These are phyloP conservation scores for Luidia sarsii DNA, from an alignment of 53 echinoderm and acorn worm genomes.

Conservation along the genomic window DNA sequence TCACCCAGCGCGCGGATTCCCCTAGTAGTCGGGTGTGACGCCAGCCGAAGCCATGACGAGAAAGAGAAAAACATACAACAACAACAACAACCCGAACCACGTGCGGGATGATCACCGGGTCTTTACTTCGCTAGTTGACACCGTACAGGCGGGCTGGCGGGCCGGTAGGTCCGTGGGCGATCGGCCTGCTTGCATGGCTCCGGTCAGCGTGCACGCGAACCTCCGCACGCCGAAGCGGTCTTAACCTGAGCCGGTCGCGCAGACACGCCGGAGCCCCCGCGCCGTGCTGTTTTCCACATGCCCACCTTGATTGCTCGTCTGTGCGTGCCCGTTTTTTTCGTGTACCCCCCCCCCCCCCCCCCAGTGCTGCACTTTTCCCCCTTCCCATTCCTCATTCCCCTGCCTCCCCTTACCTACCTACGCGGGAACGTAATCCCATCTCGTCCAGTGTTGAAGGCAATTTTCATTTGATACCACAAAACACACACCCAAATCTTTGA, in stretches of 20 bases:
- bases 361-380: slow-evolving; percentile 17
- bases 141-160: neutral
- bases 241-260: slow-evolving; percentile 1
- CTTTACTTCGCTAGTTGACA: slow-evolving; percentile 24
- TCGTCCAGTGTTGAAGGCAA: too few relatives aligned
- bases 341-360: neutral
- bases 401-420: neutral
- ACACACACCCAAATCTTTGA: too few relatives aligned
- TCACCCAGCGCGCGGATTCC: too few relatives aligned
- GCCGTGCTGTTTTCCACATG: neutral
- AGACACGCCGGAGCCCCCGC: slow-evolving; percentile 17
- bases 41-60: too few relatives aligned
- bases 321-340: slow-evolving; percentile 8
- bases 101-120: too few relatives aligned
- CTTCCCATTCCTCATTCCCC: neutral
- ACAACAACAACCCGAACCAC: too few relatives aligned
- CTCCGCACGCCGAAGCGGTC: too few relatives aligned
- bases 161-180: too few relatives aligned
- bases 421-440: too few relatives aligned
- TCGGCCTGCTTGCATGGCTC: slow-evolving; percentile 38
- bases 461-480: too few relatives aligned
- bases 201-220: slow-evolving; percentile 39
- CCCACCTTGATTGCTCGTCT: slow-evolving; percentile 36
- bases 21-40: too few relatives aligned
- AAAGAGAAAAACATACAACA: too few relatives aligned